phyloP scores from a whole-genome alignment of 2,888 invertebrate species.

The Gerris lacustris region DNA sequence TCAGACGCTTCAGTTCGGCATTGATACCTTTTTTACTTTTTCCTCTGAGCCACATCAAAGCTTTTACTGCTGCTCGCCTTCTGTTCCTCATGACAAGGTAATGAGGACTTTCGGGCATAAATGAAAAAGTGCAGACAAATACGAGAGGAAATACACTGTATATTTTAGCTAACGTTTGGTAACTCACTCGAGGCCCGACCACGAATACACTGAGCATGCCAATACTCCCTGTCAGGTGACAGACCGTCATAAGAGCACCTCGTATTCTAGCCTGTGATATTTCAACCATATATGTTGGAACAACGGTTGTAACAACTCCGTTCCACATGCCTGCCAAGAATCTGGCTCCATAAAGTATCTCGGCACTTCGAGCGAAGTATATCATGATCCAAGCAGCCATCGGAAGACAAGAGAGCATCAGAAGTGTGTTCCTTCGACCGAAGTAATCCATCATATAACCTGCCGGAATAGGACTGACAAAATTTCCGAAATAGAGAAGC shows the following conservation, averaged over 20 bases:
- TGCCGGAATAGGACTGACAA: slow-evolving; percentile 35
- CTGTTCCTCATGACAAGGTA: slow-evolving; percentile 45
- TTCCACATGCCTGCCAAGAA: slow-evolving; percentile 28
- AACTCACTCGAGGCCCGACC: slow-evolving; percentile 34
- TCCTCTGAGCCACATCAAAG: slow-evolving; percentile 23
- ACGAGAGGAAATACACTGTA: slow-evolving; percentile 38
- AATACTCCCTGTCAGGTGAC: slow-evolving; percentile 27
- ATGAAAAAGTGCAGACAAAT: slow-evolving; percentile 39
- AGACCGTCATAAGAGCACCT: slow-evolving; percentile 27
- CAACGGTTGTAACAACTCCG: slow-evolving; percentile 29
- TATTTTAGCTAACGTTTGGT: slow-evolving; percentile 36
- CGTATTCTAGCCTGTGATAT: slow-evolving; percentile 27
- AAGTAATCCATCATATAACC: slow-evolving; percentile 45
- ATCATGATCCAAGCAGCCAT: slow-evolving; percentile 41
- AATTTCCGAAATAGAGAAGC: slow-evolving; percentile 27
- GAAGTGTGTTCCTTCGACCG: slow-evolving; percentile 45
- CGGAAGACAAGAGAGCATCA: slow-evolving; percentile 45
- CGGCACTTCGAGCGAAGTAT: slow-evolving; percentile 21
- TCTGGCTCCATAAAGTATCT: slow-evolving; percentile 25
- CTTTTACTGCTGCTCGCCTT: slow-evolving; percentile 15
- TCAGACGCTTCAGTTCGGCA: too few relatives aligned
- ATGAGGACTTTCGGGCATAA: slow-evolving; percentile 51
- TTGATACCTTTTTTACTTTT: slow-evolving; percentile 17
- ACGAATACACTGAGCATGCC: slow-evolving; percentile 28
- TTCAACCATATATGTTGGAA: slow-evolving; percentile 31